phyloP scores from a whole-genome alignment of 2,113 vertebrate species.

The Paradoxurus hermaphroditus region DNA sequence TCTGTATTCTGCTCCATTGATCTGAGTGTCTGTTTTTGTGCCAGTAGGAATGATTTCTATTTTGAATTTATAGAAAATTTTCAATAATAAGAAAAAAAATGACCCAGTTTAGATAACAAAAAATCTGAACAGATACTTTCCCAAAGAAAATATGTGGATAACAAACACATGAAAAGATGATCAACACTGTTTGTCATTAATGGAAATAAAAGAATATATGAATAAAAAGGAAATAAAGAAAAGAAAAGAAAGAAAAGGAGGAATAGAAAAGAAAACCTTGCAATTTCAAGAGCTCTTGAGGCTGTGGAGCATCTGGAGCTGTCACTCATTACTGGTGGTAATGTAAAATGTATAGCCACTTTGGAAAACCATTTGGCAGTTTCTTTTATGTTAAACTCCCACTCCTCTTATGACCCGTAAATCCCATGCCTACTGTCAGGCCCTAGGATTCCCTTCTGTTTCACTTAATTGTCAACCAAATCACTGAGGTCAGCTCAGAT shows the following conservation, averaged over 20 bases:
- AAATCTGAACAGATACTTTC: background rate
- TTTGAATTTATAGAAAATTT: background rate
- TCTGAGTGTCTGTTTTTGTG: no score
- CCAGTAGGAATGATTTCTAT: background rate
- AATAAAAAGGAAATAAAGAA: background rate
- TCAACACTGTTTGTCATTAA: background rate
- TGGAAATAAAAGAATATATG: background rate
- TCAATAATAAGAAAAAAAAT: background rate
- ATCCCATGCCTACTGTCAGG: no score
- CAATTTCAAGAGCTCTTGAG: background rate
- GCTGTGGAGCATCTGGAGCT: background rate
- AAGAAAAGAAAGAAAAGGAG: no score
- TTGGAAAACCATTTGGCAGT: background rate
- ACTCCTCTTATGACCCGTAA: background rate
- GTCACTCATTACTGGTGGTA: background rate
- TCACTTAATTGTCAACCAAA: background rate
- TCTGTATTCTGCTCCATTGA: no score
- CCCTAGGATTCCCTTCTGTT: background rate
- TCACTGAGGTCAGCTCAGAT: background rate
- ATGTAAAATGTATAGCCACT: background rate
- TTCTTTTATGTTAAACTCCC: background rate
- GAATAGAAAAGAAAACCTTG: background rate
- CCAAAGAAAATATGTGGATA: background rate
- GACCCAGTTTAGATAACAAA: background rate
- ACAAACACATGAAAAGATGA: background rate